A percentile compares a stretch with the other conserved stretches of the same genome.
Conservation (phyloP, 37 sponge, comb jelly and placozoan species). For the Aplysina aerophoba region DNA sequence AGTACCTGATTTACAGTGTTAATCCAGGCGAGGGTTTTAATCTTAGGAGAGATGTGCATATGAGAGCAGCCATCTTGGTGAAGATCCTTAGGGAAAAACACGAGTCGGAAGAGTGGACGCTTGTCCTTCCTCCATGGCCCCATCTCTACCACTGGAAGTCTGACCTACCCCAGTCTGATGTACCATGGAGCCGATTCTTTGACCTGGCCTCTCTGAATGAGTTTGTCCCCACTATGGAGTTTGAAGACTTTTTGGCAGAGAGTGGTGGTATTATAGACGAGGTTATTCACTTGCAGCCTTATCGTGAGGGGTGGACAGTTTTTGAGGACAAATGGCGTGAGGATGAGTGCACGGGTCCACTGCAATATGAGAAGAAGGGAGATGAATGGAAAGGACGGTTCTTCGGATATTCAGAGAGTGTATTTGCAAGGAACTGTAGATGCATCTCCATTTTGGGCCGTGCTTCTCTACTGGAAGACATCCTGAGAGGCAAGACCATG, state of each 20-base stretch:
- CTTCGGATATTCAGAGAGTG: slow-evolving; percentile 14
- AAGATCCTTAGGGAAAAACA: slow-evolving; percentile 35
- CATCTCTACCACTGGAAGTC: slow-evolving; percentile 90
- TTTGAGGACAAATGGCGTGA: slow-evolving; percentile 62
- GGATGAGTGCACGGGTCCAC: slow-evolving; percentile 40
- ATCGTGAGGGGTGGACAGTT: slow-evolving; percentile 43
- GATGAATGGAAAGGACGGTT: not conserved
- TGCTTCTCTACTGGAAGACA: slow-evolving; percentile 36
- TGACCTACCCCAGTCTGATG: slow-evolving; percentile 18
- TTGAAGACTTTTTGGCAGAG: slow-evolving; percentile 52
- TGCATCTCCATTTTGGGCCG: slow-evolving; percentile 71
- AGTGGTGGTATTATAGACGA: not conserved
- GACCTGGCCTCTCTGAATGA: slow-evolving; percentile 71
- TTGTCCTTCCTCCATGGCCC: slow-evolving; percentile 94
- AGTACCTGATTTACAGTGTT: slow-evolving; percentile 80
- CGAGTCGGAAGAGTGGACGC: slow-evolving; percentile 62
- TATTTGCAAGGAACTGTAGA: slow-evolving; percentile 19
- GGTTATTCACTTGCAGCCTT: slow-evolving; percentile 52
- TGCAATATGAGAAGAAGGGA: slow-evolving; percentile 24
- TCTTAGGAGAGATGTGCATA: slow-evolving; percentile 86
- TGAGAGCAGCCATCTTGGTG: slow-evolving; percentile 79
- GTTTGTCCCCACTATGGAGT: slow-evolving; percentile 78
- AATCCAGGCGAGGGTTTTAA: slow-evolving; percentile 95
- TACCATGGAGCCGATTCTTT: slow-evolving; percentile 84
- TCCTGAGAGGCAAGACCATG: slow-evolving; percentile 30